Percentiles rank a stretch among this genome's conserved stretches.
These are phyloP conservation scores for Scaptomyza reducta DNA, from an alignment of 2,888 invertebrate species.

Conservation along the genomic window DNA sequence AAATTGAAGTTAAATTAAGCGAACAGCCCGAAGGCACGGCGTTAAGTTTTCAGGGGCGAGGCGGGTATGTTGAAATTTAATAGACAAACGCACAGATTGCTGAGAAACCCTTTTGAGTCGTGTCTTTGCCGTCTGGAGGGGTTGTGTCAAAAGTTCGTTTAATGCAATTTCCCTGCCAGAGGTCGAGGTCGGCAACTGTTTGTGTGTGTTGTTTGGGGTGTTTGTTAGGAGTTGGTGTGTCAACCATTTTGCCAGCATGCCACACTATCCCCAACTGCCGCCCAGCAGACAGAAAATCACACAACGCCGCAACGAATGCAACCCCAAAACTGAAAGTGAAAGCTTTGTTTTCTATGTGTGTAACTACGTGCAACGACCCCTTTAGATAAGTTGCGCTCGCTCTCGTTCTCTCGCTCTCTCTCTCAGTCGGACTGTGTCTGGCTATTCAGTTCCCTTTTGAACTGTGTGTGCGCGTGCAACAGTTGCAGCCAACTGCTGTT, in stretches of 20 bases:
- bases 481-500: conserved; percentile 53
- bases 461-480: conserved; percentile 52
- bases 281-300: conserved; percentile 7
- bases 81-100: conserved; percentile 31
- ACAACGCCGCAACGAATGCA: conserved; percentile 27
- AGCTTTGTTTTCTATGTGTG: conserved; percentile 43
- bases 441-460: conserved; percentile 69
- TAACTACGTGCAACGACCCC: conserved; percentile 74
- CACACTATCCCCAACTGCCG: conserved; percentile 19
- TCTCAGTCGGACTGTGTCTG: conserved; percentile 42
- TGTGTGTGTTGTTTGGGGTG: conserved; percentile 1
- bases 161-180: conserved; percentile 80
- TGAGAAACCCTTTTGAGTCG: conserved; percentile 35
- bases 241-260: conserved; percentile 53
- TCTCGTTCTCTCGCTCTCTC: conserved; percentile 6
- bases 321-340: conserved; percentile 65
- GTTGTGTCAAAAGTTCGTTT: conserved; percentile 40
- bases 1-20: conserved; percentile 59
- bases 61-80: background rate
- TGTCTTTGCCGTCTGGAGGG: conserved; percentile 16
- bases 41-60: background rate
- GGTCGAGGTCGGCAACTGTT: conserved; percentile 29
- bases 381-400: conserved; percentile 30
- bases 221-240: conserved; percentile 16
- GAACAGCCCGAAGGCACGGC: conserved; percentile 4